Evolutionary conservation across 2,113 vertebrate species (phyloP), one percentile per base, ranked within the genome.

Genomic region (Campylorhamphus procurvoides): DNA sequence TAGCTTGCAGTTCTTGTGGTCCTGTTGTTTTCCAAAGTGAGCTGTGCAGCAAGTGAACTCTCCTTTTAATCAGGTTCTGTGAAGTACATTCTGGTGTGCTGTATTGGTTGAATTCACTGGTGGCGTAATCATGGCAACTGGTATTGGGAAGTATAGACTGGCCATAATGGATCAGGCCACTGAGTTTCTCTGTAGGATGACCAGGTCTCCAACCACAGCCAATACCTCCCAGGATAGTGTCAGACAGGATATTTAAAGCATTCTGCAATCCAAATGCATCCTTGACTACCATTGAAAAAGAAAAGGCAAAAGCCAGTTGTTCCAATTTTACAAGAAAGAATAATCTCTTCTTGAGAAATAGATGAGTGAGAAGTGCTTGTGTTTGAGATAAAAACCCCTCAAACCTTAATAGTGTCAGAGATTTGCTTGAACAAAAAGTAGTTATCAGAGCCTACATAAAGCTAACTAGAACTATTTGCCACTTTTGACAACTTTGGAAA

Each of bases 71-170:
- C 16, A 6, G 44, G 60, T 20, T 39, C 40, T 2, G 2, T 2
- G 17, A 18, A n/a, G 9, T 47, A 4, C 4, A 1, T 80, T 53
- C 29, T 56, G 23, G 10, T 84, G 18, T 0, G 1, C 14, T 35
- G 2, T 52, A 5, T 11, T 68, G 44, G 17, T 29, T 64, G 53
- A 59, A 18, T 24, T 59, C 14, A 22, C 14, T 64, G 20, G 14
- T 31, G 14, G 3, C 15, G 28, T 37, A 62, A 79, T 31, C 5
- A 1, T 8, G 14, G 18, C 23, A 25, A 7, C 27, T 60, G 46
- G 15, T 47, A 2, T 81, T 77, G 29, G 29, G 40, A 27, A 15
- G 6, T 10, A 11, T 5, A 22, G 55, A 9, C 18, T 39, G 82
- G 31, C 29, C 5, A 5, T 29, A 44, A 50, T 29, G 18, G 16